Percentiles rank a stretch among this genome's conserved stretches.
Conservation (phyloP, 2,888 invertebrate genomes). For the Dasysyrphus albostriatus region DNA sequence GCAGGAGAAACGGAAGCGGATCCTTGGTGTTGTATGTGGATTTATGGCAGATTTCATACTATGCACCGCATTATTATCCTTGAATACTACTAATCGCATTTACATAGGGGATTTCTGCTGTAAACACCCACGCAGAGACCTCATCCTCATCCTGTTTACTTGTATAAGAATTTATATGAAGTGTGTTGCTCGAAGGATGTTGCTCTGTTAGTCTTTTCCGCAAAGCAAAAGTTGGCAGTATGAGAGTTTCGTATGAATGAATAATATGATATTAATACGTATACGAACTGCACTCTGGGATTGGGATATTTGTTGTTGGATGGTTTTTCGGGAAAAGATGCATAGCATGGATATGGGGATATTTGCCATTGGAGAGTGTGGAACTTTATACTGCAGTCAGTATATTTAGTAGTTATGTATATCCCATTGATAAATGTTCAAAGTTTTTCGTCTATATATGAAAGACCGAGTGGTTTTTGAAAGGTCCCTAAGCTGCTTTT, state of each 20-base stretch:
- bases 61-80: slow-evolving; percentile 75
- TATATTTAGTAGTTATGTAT: slow-evolving; percentile 47
- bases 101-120: slow-evolving; percentile 73
- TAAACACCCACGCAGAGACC: slow-evolving; percentile 59
- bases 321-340: slow-evolving; percentile 46
- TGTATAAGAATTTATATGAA: slow-evolving; percentile 17
- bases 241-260: slow-evolving; percentile 68
- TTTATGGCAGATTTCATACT: slow-evolving; percentile 74
- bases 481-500: slow-evolving; percentile 74
- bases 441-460: slow-evolving; percentile 46
- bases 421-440: slow-evolving; percentile 74
- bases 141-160: neutral
- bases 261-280: slow-evolving; percentile 73
- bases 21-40: slow-evolving; percentile 65
- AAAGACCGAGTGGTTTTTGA: slow-evolving; percentile 58
- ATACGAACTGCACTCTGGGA: slow-evolving; percentile 57
- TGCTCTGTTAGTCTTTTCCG: slow-evolving; percentile 63
- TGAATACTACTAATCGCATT: slow-evolving; percentile 75
- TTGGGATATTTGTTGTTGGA: slow-evolving; percentile 21
- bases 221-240: slow-evolving; percentile 34
- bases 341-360: slow-evolving; percentile 17
- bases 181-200: slow-evolving; percentile 48
- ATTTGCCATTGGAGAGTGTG: slow-evolving; percentile 26
- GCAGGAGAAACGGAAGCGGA: slow-evolving; percentile 27
- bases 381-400: slow-evolving; percentile 51